Evolutionary conservation across 2,113 vertebrate species (phyloP).

Genomic region (Nothobranchius furzeri): DNA sequence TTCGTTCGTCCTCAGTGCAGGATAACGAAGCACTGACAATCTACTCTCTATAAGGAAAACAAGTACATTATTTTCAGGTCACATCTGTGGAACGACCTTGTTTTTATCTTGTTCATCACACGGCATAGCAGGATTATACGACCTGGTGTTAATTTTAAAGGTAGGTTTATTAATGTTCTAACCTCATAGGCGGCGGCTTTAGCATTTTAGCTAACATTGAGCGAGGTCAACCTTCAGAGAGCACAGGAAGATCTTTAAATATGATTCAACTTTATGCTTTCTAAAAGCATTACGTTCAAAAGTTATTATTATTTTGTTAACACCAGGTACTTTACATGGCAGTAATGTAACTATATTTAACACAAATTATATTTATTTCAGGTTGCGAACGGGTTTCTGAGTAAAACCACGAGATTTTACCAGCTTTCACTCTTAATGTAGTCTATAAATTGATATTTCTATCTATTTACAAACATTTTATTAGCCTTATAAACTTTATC

Average conservation of each 20-base stretch:
- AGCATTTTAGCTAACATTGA: conserved; percentile 20
- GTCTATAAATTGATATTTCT: neutral
- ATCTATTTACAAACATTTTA: neutral
- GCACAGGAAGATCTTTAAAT: neutral
- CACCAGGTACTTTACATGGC: neutral
- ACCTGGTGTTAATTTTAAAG: neutral
- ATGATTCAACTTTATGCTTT: too few relatives aligned
- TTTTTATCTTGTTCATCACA: rapidly evolving
- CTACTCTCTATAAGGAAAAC: rapidly evolving
- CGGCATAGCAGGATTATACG: neutral
- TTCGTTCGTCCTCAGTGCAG: conserved; percentile 84
- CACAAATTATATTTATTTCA: neutral
- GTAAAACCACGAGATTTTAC: neutral
- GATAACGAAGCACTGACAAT: conserved; percentile 63
- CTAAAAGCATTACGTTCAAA: neutral
- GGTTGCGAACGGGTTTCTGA: neutral
- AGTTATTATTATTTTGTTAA: neutral
- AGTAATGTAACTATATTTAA: too few relatives aligned
- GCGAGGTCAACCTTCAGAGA: conserved; percentile 20
- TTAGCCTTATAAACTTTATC: neutral
- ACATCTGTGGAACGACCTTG: rapidly evolving
- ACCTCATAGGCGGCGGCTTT: conserved; percentile 28
- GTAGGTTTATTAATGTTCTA: conserved; percentile 32
- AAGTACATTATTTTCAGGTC: rapidly evolving
- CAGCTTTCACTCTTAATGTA: neutral